These are phyloP conservation scores for Lepisosteus oculatus DNA, from an alignment of 2,113 vertebrate species.

Conservation along the genomic window DNA sequence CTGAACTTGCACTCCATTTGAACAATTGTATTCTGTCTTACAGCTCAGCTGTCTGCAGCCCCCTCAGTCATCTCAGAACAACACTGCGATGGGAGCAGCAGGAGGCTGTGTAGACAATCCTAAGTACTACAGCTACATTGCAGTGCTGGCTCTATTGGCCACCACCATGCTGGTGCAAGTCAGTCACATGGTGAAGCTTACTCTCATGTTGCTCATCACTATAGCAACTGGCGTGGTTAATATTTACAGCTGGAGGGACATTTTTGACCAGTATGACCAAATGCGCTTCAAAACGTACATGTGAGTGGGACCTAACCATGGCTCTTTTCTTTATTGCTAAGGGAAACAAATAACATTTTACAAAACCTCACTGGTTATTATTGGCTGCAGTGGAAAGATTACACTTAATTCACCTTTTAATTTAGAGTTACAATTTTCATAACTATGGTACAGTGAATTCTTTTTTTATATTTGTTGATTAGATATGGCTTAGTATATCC, in stretches of 20 bases:
- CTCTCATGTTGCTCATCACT: conserved; percentile 83
- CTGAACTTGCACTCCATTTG: too few relatives aligned
- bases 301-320: conserved; percentile 54
- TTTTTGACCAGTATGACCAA: conserved; percentile 81
- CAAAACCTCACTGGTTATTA: too few relatives aligned
- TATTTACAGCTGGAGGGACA: conserved; percentile 80
- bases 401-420: too few relatives aligned
- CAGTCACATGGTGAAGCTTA: conserved; percentile 91
- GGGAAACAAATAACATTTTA: too few relatives aligned
- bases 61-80: conserved; percentile 50
- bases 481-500: too few relatives aligned
- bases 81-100: conserved; percentile 36
- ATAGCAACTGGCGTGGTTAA: conserved; percentile 74
- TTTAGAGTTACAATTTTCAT: too few relatives aligned
- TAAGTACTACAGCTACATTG: conserved; percentile 86
- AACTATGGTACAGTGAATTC: too few relatives aligned
- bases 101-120: conserved; percentile 76
- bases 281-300: conserved; percentile 63
- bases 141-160: conserved; percentile 81
- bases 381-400: too few relatives aligned
- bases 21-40: conserved; percentile 2
- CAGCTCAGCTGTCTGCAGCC: conserved; percentile 84
- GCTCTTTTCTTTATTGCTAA: too few relatives aligned
- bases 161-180: conserved; percentile 90
- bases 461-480: too few relatives aligned